Evolutionary conservation across 2,888 invertebrate species (phyloP).

Genomic region (Hylaea fasciaria): DNA sequence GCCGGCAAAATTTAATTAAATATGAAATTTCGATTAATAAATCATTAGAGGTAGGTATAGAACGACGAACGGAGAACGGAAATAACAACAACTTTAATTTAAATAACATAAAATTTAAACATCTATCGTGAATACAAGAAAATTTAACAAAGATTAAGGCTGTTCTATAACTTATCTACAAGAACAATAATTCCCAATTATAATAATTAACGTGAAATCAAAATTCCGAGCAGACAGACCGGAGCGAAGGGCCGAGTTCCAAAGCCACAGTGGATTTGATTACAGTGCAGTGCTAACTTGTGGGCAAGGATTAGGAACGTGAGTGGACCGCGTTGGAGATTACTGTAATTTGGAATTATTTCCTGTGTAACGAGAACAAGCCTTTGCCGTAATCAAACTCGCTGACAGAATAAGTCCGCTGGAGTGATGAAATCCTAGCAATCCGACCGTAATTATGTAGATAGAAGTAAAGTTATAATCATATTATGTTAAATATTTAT

Average conservation of each 20-base stretch:
- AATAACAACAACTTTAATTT: not conserved
- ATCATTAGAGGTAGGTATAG: too few species aligned
- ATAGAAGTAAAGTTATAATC: too few species aligned
- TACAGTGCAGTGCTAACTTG: conserved; percentile 50
- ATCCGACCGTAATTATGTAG: too few species aligned
- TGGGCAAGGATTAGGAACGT: conserved; percentile 45
- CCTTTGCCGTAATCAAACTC: conserved; percentile 15
- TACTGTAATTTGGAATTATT: conserved; percentile 34
- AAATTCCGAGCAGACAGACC: conserved; percentile 32
- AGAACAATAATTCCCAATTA: conserved; percentile 26
- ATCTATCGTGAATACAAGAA: conserved; percentile 17
- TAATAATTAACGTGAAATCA: conserved; percentile 32
- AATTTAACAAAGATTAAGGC: conserved; percentile 20
- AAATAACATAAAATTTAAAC: not conserved
- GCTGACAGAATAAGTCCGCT: not conserved
- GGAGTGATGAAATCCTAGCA: too few species aligned
- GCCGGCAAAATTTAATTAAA: too few species aligned
- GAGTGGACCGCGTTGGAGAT: conserved; percentile 39
- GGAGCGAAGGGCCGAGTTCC: conserved; percentile 30
- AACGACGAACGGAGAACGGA: too few species aligned
- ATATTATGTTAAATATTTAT: too few species aligned
- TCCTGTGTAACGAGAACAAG: conserved; percentile 16
- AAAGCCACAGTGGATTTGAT: conserved; percentile 27
- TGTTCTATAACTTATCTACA: conserved; percentile 23
- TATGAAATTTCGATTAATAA: too few species aligned